Evolutionary conservation across 1,140 invertebrate species (phyloP).

Genomic region (Argopecten irradians): DNA sequence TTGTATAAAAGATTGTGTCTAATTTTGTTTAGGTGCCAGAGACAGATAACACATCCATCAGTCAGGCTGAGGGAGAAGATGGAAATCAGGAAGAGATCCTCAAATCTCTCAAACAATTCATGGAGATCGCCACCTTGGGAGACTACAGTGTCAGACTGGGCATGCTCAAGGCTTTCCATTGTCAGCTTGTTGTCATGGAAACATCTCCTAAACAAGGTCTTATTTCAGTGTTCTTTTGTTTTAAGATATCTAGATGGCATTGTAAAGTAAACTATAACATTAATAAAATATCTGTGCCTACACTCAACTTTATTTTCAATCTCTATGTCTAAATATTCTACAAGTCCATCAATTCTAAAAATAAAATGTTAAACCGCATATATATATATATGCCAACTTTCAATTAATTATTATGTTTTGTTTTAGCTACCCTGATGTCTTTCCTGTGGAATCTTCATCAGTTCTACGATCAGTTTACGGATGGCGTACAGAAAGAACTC

Average conservation of each 20-base stretch:
- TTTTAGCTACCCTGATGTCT: conserved; percentile 63
- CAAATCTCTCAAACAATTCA: conserved; percentile 85
- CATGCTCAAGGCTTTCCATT: conserved; percentile 87
- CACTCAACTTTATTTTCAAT: too few relatives aligned
- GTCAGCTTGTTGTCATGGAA: conserved; percentile 81
- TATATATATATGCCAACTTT: too few relatives aligned
- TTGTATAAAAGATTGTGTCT: too few relatives aligned
- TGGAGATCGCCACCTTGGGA: conserved; percentile 89
- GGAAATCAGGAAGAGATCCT: conserved; percentile 74
- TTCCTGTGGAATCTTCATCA: conserved; percentile 91
- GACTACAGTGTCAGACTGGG: conserved; percentile 90
- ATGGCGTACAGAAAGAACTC: conserved; percentile 82
- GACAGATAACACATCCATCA: not conserved
- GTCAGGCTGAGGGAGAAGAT: not conserved
- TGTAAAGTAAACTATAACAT: too few relatives aligned
- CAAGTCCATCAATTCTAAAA: too few relatives aligned
- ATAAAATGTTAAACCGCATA: too few relatives aligned
- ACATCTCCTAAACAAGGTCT: conserved; percentile 27
- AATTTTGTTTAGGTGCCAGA: not conserved
- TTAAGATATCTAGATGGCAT: conserved; percentile 41
- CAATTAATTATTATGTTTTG: too few relatives aligned
- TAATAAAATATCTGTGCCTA: too few relatives aligned
- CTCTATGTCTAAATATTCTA: too few relatives aligned
- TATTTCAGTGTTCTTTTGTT: not conserved
- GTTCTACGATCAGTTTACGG: conserved; percentile 89